Percentiles rank a stretch among this genome's conserved stretches.
phyloP scores from a whole-genome alignment of 2,113 vertebrate genomes.

The Urocynchramus pylzowi region DNA sequence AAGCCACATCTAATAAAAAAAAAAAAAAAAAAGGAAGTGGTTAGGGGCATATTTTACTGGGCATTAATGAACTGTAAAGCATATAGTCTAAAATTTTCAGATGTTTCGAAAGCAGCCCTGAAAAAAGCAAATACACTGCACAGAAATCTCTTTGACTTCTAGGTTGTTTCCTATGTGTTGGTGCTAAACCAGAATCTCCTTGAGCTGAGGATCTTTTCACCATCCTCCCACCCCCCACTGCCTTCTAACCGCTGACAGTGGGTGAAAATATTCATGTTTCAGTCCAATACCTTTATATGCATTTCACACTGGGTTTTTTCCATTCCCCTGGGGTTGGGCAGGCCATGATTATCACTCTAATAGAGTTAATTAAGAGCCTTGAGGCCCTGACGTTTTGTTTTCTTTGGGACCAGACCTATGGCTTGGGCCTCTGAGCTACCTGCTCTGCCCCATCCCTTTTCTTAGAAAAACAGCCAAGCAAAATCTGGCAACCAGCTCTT shows the following conservation, averaged over 20 bases:
- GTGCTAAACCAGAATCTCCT: neutral
- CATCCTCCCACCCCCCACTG: neutral
- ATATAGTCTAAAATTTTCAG: neutral
- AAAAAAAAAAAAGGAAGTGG: neutral
- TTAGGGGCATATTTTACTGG: neutral
- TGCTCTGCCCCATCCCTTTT: neutral
- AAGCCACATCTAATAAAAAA: neutral
- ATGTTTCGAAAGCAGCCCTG: neutral
- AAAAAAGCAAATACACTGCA: neutral
- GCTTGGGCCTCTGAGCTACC: conserved; percentile 10
- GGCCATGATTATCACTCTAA: conserved; percentile 6
- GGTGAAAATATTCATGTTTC: conserved; percentile 28
- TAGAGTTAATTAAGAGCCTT: conserved; percentile 42
- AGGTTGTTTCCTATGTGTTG: neutral
- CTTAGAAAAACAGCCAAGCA: neutral
- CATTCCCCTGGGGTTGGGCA: conserved; percentile 47
- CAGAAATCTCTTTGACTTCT: neutral
- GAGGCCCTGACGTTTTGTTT: conserved; percentile 23
- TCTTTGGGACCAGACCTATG: conserved; percentile 36
- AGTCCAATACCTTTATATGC: neutral
- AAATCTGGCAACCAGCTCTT: neutral
- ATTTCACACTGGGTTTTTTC: conserved; percentile 23
- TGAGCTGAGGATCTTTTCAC: neutral
- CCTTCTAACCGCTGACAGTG: neutral
- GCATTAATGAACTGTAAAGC: conserved; percentile 4